Evolutionary conservation across 1,140 invertebrate genomes (phyloP).

Genomic region (Cecropterus lyciades): DNA sequence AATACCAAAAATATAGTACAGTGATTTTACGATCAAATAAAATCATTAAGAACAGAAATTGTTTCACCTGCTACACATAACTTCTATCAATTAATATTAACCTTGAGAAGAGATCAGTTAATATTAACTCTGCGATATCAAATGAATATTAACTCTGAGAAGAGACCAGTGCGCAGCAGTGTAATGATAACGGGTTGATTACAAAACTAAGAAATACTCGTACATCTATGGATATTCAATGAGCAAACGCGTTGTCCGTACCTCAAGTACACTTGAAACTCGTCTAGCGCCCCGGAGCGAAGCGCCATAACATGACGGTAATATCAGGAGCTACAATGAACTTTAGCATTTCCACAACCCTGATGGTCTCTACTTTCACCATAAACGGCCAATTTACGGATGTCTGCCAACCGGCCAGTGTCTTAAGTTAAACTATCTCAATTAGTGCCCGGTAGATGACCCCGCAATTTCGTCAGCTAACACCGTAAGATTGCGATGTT

Average conservation of each 20-base stretch:
- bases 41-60: too few species aligned
- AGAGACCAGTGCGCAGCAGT: too few species aligned
- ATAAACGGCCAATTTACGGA: slow-evolving; percentile 80
- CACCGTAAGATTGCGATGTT: slow-evolving; percentile 64
- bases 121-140: too few species aligned
- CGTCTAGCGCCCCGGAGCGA: slow-evolving; percentile 57
- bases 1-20: too few species aligned
- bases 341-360: slow-evolving; percentile 73
- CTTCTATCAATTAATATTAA: too few species aligned
- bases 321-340: slow-evolving; percentile 73
- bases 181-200: too few species aligned
- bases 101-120: too few species aligned
- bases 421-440: slow-evolving; percentile 79
- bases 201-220: too few species aligned
- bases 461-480: slow-evolving; percentile 75
- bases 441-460: slow-evolving; percentile 80
- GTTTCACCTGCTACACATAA: too few species aligned
- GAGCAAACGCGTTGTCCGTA: neutral
- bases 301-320: slow-evolving; percentile 64
- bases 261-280: neutral
- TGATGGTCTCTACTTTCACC: slow-evolving; percentile 78
- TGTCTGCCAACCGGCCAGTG: slow-evolving; percentile 69
- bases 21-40: too few species aligned
- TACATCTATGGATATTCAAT: too few species aligned
- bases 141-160: too few species aligned